These are phyloP conservation scores for Alcis repandata DNA, from an alignment of 2,888 invertebrate genomes.

Conservation along the genomic window DNA sequence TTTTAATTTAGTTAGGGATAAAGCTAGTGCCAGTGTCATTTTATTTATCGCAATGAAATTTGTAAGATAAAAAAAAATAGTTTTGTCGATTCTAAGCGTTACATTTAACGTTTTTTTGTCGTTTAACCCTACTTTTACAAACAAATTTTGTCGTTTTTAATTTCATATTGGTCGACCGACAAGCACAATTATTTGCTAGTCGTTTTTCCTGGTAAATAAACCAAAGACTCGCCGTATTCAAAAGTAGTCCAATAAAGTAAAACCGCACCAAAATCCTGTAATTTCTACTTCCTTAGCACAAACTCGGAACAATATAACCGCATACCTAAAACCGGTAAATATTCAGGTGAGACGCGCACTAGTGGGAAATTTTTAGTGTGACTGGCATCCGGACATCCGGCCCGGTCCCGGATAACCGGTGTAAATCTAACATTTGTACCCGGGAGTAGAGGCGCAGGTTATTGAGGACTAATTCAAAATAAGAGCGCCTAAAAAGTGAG, in stretches of 20 bases:
- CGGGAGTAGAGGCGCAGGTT: conserved; percentile 55
- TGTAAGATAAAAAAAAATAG: too few relatives aligned
- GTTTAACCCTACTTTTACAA: too few relatives aligned
- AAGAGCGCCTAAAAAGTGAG: too few relatives aligned
- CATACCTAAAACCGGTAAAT: conserved; percentile 37
- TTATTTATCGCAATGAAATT: too few relatives aligned
- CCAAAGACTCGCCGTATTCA: background rate
- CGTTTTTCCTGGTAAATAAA: background rate
- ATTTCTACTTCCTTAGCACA: conserved; percentile 11
- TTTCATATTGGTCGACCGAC: too few relatives aligned
- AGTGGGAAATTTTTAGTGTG: conserved; percentile 53
- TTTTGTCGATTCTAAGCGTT: too few relatives aligned
- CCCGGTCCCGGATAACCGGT: conserved; percentile 78
- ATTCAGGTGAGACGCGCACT: conserved; percentile 46
- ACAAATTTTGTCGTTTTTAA: too few relatives aligned
- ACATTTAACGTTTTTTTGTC: too few relatives aligned
- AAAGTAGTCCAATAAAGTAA: conserved; percentile 2
- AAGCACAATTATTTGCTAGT: too few relatives aligned
- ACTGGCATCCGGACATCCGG: conserved; percentile 69
- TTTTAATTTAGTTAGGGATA: too few relatives aligned
- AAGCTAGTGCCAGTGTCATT: too few relatives aligned
- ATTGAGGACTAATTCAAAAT: background rate
- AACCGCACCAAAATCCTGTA: background rate
- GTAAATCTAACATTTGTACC: conserved; percentile 83
- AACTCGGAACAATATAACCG: conserved; percentile 10